These are phyloP conservation scores for Sphaerophoria rueppellii DNA, from an alignment of 2,888 invertebrate species.

Conservation along the genomic window DNA sequence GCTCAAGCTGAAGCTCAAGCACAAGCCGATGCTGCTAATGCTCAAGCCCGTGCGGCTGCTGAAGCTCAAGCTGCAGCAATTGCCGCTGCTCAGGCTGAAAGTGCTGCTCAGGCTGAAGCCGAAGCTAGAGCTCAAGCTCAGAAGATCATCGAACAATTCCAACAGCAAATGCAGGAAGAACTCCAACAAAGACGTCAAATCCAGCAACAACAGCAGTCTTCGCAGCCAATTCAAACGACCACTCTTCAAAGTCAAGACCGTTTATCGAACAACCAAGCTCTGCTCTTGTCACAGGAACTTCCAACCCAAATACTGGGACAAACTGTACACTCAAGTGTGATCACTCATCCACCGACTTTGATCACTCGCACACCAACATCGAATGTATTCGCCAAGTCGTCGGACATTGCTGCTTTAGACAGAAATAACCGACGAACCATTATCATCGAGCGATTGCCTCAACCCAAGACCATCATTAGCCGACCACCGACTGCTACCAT, in stretches of 20 bases:
- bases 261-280: constrained; percentile 77
- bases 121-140: constrained; percentile 81
- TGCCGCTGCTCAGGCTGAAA: constrained; percentile 83
- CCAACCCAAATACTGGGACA: constrained; percentile 78
- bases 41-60: constrained; percentile 76
- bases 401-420: constrained; percentile 71
- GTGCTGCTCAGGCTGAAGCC: constrained; percentile 84
- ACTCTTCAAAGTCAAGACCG: constrained; percentile 77
- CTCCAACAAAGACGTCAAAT: constrained; percentile 77
- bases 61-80: constrained; percentile 79
- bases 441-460: constrained; percentile 75
- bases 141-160: constrained; percentile 80
- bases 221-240: constrained; percentile 80
- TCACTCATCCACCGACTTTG: constrained; percentile 79
- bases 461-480: constrained; percentile 77
- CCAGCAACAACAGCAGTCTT: constrained; percentile 80
- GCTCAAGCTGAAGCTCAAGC: constrained; percentile 76
- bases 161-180: constrained; percentile 79
- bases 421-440: constrained; percentile 75
- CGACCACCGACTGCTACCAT: constrained; percentile 80
- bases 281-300: constrained; percentile 77
- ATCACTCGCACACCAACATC: constrained; percentile 76
- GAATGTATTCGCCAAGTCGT: constrained; percentile 66
- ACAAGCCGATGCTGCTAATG: constrained; percentile 75
- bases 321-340: constrained; percentile 79